These are phyloP conservation scores for Sphaerophoria rueppellii DNA, from an alignment of 2,888 invertebrate species.

Conservation along the genomic window DNA sequence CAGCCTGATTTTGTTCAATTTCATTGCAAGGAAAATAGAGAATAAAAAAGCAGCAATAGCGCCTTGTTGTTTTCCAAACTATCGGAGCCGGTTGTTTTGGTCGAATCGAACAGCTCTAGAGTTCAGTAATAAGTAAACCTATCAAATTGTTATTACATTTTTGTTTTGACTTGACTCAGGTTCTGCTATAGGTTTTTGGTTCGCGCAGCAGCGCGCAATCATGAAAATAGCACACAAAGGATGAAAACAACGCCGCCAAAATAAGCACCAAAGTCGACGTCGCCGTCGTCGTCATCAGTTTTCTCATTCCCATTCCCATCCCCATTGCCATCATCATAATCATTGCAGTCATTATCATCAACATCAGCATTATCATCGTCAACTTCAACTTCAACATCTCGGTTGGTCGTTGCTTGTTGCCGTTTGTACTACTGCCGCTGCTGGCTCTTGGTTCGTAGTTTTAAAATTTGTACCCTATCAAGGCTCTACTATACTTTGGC, in stretches of 20 bases:
- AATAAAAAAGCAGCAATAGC: slow-evolving; percentile 7
- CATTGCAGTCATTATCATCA: slow-evolving; percentile 36
- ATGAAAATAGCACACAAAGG: slow-evolving; percentile 69
- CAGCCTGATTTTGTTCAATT: slow-evolving; percentile 50
- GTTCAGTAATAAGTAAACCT: slow-evolving; percentile 28
- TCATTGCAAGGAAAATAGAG: slow-evolving; percentile 41
- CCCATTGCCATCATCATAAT: slow-evolving; percentile 21
- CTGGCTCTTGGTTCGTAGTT: slow-evolving; percentile 54
- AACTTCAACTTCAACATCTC: slow-evolving; percentile 59
- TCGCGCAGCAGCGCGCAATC: slow-evolving; percentile 68
- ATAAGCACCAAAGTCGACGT: slow-evolving; percentile 69
- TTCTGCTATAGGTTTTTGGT: slow-evolving; percentile 62
- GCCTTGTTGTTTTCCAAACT: slow-evolving; percentile 33
- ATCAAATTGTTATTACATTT: slow-evolving; percentile 69
- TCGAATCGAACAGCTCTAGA: slow-evolving; percentile 8
- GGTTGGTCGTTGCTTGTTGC: slow-evolving; percentile 69
- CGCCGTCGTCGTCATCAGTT: slow-evolving; percentile 50
- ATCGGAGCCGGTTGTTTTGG: slow-evolving; percentile 36
- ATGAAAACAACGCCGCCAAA: slow-evolving; percentile 54
- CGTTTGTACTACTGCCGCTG: slow-evolving; percentile 72
- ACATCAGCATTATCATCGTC: slow-evolving; percentile 69
- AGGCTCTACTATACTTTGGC: slow-evolving; percentile 71
- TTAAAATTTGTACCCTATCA: slow-evolving; percentile 44
- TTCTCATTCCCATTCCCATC: slow-evolving; percentile 39
- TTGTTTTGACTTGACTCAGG: slow-evolving; percentile 52